These are phyloP conservation scores for Phocoena sinus DNA, from an alignment of 2,113 vertebrate genomes.

Conservation along the genomic window DNA sequence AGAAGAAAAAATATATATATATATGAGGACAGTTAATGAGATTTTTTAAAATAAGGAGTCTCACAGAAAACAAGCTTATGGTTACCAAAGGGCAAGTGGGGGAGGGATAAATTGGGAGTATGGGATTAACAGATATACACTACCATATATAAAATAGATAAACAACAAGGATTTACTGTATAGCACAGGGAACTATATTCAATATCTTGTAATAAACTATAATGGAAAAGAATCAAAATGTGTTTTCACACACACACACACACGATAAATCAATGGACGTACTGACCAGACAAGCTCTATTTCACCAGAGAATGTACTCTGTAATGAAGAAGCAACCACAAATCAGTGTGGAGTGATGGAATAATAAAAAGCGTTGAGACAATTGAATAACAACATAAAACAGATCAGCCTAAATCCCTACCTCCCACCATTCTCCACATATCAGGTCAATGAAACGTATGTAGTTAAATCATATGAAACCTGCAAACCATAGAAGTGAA, in stretches of 20 bases:
- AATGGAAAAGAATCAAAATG: not conserved
- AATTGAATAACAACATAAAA: not conserved
- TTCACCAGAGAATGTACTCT: not conserved
- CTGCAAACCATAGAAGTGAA: not conserved
- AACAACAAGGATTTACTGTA: not conserved
- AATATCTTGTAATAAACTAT: not conserved
- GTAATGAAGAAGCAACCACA: not conserved
- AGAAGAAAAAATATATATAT: not conserved
- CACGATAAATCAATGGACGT: accelerated
- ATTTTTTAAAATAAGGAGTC: not conserved
- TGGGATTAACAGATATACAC: not conserved
- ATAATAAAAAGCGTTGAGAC: not conserved
- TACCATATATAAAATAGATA: not conserved
- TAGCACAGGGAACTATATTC: not conserved
- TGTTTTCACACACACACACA: not conserved
- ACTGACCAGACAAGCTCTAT: not conserved
- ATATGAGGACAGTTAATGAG: not conserved
- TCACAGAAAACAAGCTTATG: not conserved
- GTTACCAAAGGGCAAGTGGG: not conserved
- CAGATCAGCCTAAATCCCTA: not conserved
- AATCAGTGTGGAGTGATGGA: not conserved
- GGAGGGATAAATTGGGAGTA: not conserved
- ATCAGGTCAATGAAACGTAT: not conserved
- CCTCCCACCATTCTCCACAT: not conserved
- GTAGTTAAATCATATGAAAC: not conserved